A percentile compares a stretch with the other conserved stretches of the same genome.
Evolutionary conservation across 2,888 invertebrate genomes (phyloP).

Genomic region (Oxystoma pomonae): DNA sequence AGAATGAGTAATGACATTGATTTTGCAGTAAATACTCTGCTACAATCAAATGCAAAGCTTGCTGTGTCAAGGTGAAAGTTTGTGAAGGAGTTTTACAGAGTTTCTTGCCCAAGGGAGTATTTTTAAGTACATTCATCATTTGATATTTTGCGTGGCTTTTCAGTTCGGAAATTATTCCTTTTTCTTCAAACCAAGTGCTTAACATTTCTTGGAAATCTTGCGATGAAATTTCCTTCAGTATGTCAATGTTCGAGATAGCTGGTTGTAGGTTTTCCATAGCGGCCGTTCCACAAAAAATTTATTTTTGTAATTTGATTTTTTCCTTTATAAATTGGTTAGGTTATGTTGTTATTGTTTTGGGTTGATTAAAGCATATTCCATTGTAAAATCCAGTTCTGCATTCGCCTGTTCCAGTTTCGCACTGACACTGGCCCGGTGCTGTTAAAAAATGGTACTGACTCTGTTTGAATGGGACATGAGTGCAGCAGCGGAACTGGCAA

Average conservation of each 20-base stretch:
- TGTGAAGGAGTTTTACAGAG: constrained; percentile 32
- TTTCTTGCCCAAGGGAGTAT: constrained; percentile 44
- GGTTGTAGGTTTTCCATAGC: constrained; percentile 31
- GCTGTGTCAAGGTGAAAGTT: constrained; percentile 51
- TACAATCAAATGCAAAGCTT: constrained; percentile 59
- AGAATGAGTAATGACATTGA: constrained; percentile 56
- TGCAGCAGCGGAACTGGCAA: no score
- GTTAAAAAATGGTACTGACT: no score
- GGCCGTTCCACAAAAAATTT: not conserved
- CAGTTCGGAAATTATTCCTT: constrained; percentile 56
- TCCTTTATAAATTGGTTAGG: not conserved
- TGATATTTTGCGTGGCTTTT: constrained; percentile 57
- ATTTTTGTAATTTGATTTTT: not conserved
- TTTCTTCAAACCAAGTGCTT: constrained; percentile 57
- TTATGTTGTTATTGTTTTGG: no score
- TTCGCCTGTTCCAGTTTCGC: no score
- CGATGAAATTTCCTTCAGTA: constrained; percentile 35
- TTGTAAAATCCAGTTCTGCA: no score
- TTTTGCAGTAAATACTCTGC: constrained; percentile 57
- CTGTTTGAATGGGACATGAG: no score
- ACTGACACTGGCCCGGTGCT: no score
- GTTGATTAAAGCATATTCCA: no score
- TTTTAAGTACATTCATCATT: constrained; percentile 55
- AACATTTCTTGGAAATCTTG: constrained; percentile 57
- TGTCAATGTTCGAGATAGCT: constrained; percentile 25